Evolutionary conservation across 2,797 vertebrate species (phyloP), one percentile per base, ranked within the genome.

Genomic region (Poeciliopsis infans): DNA sequence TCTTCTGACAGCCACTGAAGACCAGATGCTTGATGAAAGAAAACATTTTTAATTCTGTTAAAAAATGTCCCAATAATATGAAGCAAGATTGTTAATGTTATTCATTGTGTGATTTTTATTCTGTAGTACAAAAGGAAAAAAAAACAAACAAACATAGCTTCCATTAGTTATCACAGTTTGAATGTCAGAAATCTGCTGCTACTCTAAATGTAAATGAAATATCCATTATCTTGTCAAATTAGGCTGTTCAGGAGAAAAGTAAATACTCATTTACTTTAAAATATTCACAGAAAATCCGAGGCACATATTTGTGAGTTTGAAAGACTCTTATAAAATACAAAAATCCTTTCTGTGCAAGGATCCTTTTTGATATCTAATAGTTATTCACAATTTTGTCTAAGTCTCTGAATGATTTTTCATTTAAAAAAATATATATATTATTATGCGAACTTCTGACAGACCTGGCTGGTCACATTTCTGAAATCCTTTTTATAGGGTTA

Each of bases 1-100:
- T 95, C 85, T 13, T 89, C 88, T 57, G 97, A 97, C 83, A 99
- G 95, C 97, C 97, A 99, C 81, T 90, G 92, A 49, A 98, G 96
- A 79, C 97, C 97, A 45, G 93, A 89, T 20, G 84, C 98, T 97
- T 77, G 69, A 69, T 2, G 59, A 74, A 51, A 85, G 13, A 78
- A 61, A 80, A 45, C 25, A 53, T 0, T 77, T 78, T 12, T 87
- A 47, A 74, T 53, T 53, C 20, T 13, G 20, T 71, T 3, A 39
- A 41, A 41, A 71, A 46, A 28, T 18, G 16, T 46, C 15, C 13
- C 13, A 45, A 46, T 12, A 71, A 46, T 46, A 15, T 28, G 12
- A 71, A 16, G n/a, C 43, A 46, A 45, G 12, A 46, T 46, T 53
- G 5, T 72, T 16, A 31, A 10, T 10, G 28, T 33, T 47, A 71